Conservation (phyloP, 2,113 vertebrate genomes). For the Puntigrus tetrazona region DNA sequence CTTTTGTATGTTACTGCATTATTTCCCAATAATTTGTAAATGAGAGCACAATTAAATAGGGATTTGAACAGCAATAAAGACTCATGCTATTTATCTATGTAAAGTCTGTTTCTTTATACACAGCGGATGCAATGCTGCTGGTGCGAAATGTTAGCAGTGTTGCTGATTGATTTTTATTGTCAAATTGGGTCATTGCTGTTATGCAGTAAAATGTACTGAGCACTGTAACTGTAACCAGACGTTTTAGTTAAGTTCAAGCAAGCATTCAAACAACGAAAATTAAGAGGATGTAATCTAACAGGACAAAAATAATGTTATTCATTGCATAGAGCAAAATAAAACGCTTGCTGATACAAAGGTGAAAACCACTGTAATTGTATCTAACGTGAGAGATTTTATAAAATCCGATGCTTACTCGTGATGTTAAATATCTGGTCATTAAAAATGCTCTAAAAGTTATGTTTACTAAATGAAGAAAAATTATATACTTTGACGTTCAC, state of each 20-base stretch:
- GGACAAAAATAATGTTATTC: not conserved
- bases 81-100: conserved; percentile 32
- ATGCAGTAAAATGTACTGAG: not conserved
- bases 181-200: not conserved
- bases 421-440: not conserved
- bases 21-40: conserved; percentile 24
- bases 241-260: not conserved
- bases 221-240: not conserved
- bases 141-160: not conserved
- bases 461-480: not conserved
- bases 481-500: no score
- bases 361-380: not conserved
- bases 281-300: not conserved
- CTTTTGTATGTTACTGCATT: conserved; percentile 30
- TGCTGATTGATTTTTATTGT: not conserved
- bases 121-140: not conserved
- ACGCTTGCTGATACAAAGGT: not conserved
- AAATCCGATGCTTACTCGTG: not conserved
- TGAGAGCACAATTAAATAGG: conserved; percentile 26
- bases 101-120: not conserved
- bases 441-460: not conserved
- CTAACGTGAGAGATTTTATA: no score
- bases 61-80: conserved; percentile 32
- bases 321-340: not conserved
- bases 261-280: not conserved